Evolutionary conservation across 2,797 vertebrate species (phyloP), one percentile per base, ranked within the genome.

Genomic region (Acrossocheilus wenchowensis): DNA sequence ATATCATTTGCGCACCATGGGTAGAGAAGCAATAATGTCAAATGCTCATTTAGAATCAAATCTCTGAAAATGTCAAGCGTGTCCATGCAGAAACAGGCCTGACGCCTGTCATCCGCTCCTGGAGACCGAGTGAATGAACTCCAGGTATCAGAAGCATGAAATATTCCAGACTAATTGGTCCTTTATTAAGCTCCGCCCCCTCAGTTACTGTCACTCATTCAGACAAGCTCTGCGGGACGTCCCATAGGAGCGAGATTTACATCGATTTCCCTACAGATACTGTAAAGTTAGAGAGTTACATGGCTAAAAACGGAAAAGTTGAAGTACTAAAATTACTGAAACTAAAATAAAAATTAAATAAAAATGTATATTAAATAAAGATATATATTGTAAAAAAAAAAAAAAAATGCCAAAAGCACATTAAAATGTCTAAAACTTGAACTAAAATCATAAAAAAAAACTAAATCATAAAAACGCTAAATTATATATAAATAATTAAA

Each of bases 31-130:
- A 69, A 30, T 36, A 68, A 71, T 85, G 82, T 74, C 69, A 64
- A 75, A 64, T 36, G 21, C 54, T 34, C 81, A 6, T 66, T 82
- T 23, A 30, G 69, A 73, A 72, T 60, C 30, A 74, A 48, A 83
- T 83, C 12, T 83, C 23, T 74, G 30, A 30, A 83, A 83, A 83
- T 74, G 82, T 83, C 82, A 83, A 62, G 10, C 41, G 41, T 64
- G 26, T 48, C 71, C 17, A 36, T 45, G 52, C 52, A 45, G 52
- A 83, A 73, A 30, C 10, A 1, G 6, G 5, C 10, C 39, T 60
- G 69, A 78, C 36, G 39, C 23, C 75, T 15, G 2, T 54, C 50
- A 41, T 41, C 34, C 54, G 15, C 30, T 52, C 2, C 41, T 15
- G 17, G 45, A 69, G 34, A 72, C 21, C 1, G 66, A 43, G 8